Percentiles rank a stretch among this genome's conserved stretches.
phyloP scores from a whole-genome alignment of 2,888 invertebrate species.

The Tetramorium bicarinatum region DNA sequence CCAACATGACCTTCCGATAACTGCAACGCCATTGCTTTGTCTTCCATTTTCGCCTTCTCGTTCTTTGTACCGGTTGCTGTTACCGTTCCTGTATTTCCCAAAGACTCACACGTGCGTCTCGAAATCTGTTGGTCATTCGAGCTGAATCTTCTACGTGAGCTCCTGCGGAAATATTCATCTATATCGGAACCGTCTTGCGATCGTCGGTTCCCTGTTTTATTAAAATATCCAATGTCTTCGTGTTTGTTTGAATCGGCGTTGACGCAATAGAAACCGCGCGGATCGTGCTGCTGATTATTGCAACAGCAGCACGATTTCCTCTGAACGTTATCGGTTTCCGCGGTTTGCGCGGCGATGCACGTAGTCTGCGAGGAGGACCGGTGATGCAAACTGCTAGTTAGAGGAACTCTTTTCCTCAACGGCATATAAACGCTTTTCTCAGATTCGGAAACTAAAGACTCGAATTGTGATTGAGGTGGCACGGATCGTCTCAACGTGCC shows the following conservation, averaged over 20 bases:
- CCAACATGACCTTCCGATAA: conserved; percentile 78
- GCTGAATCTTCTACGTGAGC: conserved; percentile 25
- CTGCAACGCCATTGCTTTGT: conserved; percentile 43
- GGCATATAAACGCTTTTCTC: conserved; percentile 45
- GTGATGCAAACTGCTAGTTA: not conserved
- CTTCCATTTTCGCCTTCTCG: not conserved
- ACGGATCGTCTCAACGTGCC: conserved; percentile 76
- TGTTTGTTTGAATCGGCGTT: conserved; percentile 21
- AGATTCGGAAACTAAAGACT: conserved; percentile 74
- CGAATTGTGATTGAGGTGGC: conserved; percentile 75
- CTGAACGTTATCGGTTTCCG: not conserved
- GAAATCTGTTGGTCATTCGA: conserved; percentile 12
- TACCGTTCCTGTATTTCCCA: not conserved
- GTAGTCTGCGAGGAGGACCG: not conserved
- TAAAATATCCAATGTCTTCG: conserved; percentile 1
- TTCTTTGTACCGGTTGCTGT: conserved; percentile 17
- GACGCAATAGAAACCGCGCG: not conserved
- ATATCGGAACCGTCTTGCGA: conserved; percentile 57
- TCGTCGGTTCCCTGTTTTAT: conserved; percentile 51
- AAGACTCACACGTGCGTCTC: not conserved
- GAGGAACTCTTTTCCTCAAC: conserved; percentile 34
- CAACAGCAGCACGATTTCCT: conserved; percentile 64
- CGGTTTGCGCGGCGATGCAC: conserved; percentile 12
- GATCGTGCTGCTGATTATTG: conserved; percentile 53
- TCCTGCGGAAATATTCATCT: conserved; percentile 65